Percentiles rank a stretch among this genome's conserved stretches.
These are phyloP conservation scores for human DNA, from an alignment of 2,113 vertebrate species.

Conservation along the genomic window GRCh38 chr3:150244001-150244500, in stretches of 20 bases:
- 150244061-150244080: neutral
- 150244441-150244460: neutral
- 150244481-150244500: neutral
- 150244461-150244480: neutral
- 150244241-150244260: neutral
- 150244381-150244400: neutral
- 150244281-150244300: neutral
- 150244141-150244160: neutral
- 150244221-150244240: neutral
- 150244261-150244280: neutral
- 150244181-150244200: neutral
- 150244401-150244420: neutral
- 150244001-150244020: neutral
- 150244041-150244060: neutral
- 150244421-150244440: neutral
- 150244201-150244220: neutral
- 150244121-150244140: neutral
- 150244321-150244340: neutral
- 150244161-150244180: neutral
- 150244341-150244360: neutral
- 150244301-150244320: neutral
- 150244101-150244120: neutral
- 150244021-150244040: neutral
- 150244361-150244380: neutral
- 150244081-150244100: rapidly evolving